Evolutionary conservation across 2,113 vertebrate genomes (phyloP).

Genomic region (Ptilonorhynchus violaceus): DNA sequence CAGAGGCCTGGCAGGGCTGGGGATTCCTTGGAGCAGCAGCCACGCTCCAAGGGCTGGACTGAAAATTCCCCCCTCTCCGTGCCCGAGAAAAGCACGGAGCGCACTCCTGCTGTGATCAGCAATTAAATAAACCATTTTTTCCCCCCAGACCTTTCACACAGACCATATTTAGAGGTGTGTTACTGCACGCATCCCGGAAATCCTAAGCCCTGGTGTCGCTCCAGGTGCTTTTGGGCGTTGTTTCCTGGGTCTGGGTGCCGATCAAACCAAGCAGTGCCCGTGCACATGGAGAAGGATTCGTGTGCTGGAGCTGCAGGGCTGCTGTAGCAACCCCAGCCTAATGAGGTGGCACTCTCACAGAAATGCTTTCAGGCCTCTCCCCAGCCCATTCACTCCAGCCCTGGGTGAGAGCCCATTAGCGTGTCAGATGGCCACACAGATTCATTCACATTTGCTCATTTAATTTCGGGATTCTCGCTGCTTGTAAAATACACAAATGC

Average conservation of each 20-base stretch:
- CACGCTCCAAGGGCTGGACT: neutral
- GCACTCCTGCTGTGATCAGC: neutral
- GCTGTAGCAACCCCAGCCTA: neutral
- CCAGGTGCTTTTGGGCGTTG: neutral
- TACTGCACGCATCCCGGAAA: neutral
- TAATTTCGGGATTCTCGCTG: slow-evolving; percentile 4
- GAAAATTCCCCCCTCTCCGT: neutral
- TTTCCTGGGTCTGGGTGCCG: neutral
- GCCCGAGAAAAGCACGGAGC: neutral
- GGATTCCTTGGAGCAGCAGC: neutral
- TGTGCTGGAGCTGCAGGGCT: neutral
- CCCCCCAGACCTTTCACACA: neutral
- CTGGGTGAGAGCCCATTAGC: neutral
- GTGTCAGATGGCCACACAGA: neutral
- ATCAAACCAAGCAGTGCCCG: neutral
- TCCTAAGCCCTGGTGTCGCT: neutral
- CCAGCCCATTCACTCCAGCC: neutral
- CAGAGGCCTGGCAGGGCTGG: neutral
- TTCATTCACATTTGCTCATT: slow-evolving; percentile 18
- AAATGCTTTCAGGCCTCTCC: neutral
- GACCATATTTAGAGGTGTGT: neutral
- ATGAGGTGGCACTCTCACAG: neutral
- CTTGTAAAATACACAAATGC: neutral
- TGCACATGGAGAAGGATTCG: neutral
- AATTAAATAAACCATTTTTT: neutral